Base-by-base conservation (phyloP, 1,140 invertebrate genomes). In the Drosophila burlai region DNA sequence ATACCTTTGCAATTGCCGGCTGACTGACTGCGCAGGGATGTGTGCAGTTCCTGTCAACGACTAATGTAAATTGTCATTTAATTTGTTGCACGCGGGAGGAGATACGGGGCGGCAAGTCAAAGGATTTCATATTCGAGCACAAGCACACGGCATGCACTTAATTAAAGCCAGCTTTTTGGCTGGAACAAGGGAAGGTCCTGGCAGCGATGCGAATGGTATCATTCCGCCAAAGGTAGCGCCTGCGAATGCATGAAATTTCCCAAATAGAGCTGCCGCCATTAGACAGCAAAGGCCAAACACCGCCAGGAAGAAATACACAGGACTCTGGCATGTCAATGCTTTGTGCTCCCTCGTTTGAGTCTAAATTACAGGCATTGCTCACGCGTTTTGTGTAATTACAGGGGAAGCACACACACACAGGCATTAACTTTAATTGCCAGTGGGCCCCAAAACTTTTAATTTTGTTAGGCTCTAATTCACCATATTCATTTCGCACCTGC, bases 241-340 rank as follows among this genome's bases (percentile, higher is more conserved):
- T 68, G 81, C 76, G 50, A 68, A 79, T 86, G 77, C 55, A 81
- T 80, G 71, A 87, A 83, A 83, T 87, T 86, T 77, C 54, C 9
- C 18, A 31, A 60, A 72, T 42, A 21, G 63, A 58, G 21, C 34
- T 29, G 13, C 62, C 13, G 5, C 16, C 66, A 49, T 58, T 58
- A 46, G 36, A 43, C 24, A 46, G 45, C 13, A 42, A 49, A 72
- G 49, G 45, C 52, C 52, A 16, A 2, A 0, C 24, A 6, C 18
- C 8, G 42, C 15, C 36, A 50, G 31, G 59, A 43, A 63, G 24
- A 40, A 47, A 31, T 18, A 61, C 26, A 67, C 26, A 67, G 36
- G 16, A 29, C 34, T 57, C 9, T 40, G 67, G 68, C 43, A 64
- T 61, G 40, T 57, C 55, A 68, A 68, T 63, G 62, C 73, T 76